Conservation (phyloP, 2,888 invertebrate genomes). For the Pyrgus malvae region DNA sequence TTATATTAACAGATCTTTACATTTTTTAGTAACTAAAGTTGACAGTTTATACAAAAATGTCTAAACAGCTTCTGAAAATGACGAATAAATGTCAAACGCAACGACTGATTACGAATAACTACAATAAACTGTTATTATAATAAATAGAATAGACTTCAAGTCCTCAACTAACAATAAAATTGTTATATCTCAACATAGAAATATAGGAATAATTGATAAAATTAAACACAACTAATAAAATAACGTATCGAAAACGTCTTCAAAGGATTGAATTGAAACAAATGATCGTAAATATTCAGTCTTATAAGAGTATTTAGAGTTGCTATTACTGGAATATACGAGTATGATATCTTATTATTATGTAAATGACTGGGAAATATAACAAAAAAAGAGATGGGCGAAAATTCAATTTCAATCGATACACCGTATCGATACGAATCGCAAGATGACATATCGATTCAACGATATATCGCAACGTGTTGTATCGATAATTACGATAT, state of each 20-base stretch:
- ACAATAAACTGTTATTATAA: constrained; percentile 23
- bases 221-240: background rate
- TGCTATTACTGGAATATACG: no score
- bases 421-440: no score
- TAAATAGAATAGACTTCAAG: constrained; percentile 26
- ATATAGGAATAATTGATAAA: background rate
- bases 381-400: no score
- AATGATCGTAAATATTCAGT: constrained; percentile 16
- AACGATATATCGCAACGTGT: no score
- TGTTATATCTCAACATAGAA: constrained; percentile 16
- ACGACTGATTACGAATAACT: constrained; percentile 26
- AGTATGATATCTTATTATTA: no score
- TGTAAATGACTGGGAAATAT: no score
- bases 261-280: background rate
- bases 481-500: no score
- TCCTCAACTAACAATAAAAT: constrained; percentile 30
- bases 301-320: constrained; percentile 16
- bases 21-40: constrained; percentile 22
- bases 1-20: constrained; percentile 30
- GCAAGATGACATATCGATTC: no score
- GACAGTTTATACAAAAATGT: constrained; percentile 29
- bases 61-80: constrained; percentile 31
- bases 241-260: constrained; percentile 18
- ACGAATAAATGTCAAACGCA: constrained; percentile 30
- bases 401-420: no score